Evolutionary conservation across 2,797 vertebrate genomes (phyloP), one percentile per base, ranked within the genome.

Genomic region (Danio jaintianensis): DNA sequence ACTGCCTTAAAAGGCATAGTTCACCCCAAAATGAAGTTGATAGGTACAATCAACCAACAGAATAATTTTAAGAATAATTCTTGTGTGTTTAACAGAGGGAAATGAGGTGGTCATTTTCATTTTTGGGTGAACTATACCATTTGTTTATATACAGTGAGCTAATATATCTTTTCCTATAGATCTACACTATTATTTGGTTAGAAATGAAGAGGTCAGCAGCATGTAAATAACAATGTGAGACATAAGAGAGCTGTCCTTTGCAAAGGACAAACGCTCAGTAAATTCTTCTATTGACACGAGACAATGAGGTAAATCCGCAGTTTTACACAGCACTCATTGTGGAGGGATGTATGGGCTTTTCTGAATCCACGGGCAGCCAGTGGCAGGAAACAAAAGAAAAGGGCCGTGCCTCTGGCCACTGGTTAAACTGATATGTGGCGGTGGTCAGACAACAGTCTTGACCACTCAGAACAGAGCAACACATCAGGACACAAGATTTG

Each of bases 401-500:
- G 18, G 66, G 81, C 71, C 47, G 6, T 52, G 5, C 62, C 58
- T 61, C 38, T 3, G 5, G 29, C 29, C 40, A 77, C 20, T 13
- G 73, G 75, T 76, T 56, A 58, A 66, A 22, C 36, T 55, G 45
- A 67, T 64, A 81, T 84, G 76, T 83, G 82, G 43, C 81, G 83
- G 79, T 84, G 71, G 75, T 76, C 77, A 88, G 87, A 83, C 85
- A 86, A 86, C 86, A 85, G 84, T 87, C 82, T 63, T 18, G 43
- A 89, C 75, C 85, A 75, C 68, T 85, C 79, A 81, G 18, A 45
- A 63, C 6, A 12, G 22, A 55, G 47, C 48, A 64, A 22, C 48
- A 64, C 29, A 29, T 56, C 20, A 43, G 70, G 18, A 22, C 70
- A 22, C 22, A 56, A 16, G 4, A 42, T 11, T 4, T 38, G 38